These are phyloP conservation scores for Gobionotothen gibberifrons DNA, from an alignment of 2,797 vertebrate genomes.

Conservation along the genomic window DNA sequence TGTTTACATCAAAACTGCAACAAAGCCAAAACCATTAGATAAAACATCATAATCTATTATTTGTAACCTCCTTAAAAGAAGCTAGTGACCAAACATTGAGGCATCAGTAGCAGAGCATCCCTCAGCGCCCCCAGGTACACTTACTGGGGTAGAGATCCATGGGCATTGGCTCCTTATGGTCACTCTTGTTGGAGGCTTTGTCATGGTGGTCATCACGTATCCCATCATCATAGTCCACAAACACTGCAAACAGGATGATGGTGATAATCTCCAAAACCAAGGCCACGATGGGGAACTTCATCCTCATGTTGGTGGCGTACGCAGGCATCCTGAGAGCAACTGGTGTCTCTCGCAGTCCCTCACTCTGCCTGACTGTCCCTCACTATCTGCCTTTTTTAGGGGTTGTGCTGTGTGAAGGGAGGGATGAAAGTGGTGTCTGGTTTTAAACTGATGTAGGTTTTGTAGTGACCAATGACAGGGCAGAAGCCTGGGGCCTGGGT, in stretches of 20 bases:
- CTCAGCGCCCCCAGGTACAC: conserved; percentile 69
- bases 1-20: background rate
- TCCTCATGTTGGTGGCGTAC: conserved; percentile 90
- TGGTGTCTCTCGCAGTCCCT: conserved; percentile 50
- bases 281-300: conserved; percentile 90
- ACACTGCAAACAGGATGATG: conserved; percentile 89
- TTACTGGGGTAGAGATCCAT: conserved; percentile 90
- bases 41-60: background rate
- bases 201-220: conserved; percentile 39
- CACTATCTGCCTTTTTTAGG: conserved; percentile 43
- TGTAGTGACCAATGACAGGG: conserved; percentile 78
- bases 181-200: conserved; percentile 26
- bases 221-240: conserved; percentile 84
- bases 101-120: conserved; percentile 17
- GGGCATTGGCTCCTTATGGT: rapidly evolving
- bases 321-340: conserved; percentile 78
- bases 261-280: conserved; percentile 87
- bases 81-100: background rate
- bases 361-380: conserved; percentile 24
- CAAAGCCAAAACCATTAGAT: background rate
- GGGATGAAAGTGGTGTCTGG: conserved; percentile 57
- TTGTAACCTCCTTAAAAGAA: conserved; percentile 7
- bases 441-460: conserved; percentile 78
- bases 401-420: conserved; percentile 79
- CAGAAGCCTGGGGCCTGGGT: conserved; percentile 55